Evolutionary conservation across 2,797 vertebrate genomes (phyloP), one percentile per base, ranked within the genome.

Genomic region (Agapornis canus): DNA sequence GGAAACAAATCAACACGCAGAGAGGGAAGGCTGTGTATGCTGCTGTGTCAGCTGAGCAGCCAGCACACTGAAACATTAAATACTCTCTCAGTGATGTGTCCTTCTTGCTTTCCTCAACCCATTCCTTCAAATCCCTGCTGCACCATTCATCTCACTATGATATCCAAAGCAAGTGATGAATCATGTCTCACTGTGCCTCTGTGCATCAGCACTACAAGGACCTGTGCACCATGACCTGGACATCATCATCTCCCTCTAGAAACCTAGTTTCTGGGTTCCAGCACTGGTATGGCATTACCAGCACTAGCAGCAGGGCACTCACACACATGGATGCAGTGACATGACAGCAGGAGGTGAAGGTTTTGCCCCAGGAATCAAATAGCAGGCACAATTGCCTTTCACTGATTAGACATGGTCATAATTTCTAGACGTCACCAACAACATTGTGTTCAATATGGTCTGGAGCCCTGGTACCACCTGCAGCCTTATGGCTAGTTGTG

Each of bases 61-160:
- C 31, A 21, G 40, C 39, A 20, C 37, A 4, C 10, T 19, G 57
- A 69, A 31, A 5, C 43, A 5, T 18, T 8, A 9, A 35, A n/a
- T 5, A 3, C n/a, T 11, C 10, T 8, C 32, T 43, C 66, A 13
- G 5, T 31, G 13, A 11, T 0, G 0, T 1, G 5, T 60, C 22
- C 22, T 21, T 15, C 60, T 17, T 2, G n/a, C 37, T n/a, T n/a
- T 35, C 27, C 73, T 56, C 35, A 65, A 63, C 51, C 40, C 71
- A 59, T 2, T 23, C 21, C 52, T 40, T 26, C 78, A 11, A 11
- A 16, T 19, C 65, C 45, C 60, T 37, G 15, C 52, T 1, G 10
- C 29, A 18, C 64, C 5, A 2, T 8, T 8, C 32, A 7, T 29
- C 65, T 35, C 49, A 10, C 54, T 17, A 49, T 1, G 6, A 13